Percentiles rank a stretch among this genome's conserved stretches.
Evolutionary conservation across 1,140 invertebrate species (phyloP).

Genomic region (Calosoma granatense): DNA sequence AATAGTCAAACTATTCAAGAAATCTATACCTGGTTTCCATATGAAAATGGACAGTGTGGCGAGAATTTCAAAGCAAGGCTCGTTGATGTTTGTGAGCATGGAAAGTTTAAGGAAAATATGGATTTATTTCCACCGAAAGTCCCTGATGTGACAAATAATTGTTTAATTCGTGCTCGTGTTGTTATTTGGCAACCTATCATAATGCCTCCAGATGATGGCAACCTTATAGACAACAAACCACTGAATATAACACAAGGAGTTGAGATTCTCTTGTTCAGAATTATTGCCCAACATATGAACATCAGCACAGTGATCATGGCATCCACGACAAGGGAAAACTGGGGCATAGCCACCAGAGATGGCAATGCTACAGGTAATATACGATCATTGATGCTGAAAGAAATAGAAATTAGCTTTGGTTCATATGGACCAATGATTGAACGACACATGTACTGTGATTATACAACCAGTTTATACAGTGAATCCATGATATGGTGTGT

Average conservation of each 20-base stretch:
- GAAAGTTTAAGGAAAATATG: background rate
- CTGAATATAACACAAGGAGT: background rate
- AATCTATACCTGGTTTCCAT: background rate
- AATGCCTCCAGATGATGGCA: background rate
- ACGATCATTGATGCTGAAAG: background rate
- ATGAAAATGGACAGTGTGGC: background rate
- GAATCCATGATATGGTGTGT: background rate
- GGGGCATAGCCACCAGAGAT: background rate
- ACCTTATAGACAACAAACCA: background rate
- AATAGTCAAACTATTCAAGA: background rate
- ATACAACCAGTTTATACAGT: background rate
- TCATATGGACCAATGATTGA: background rate
- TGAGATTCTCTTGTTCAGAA: background rate
- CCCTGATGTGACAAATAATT: background rate
- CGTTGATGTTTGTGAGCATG: background rate
- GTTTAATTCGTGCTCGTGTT: background rate
- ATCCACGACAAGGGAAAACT: background rate
- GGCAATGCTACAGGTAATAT: background rate
- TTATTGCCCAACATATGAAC: background rate
- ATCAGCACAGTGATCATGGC: background rate
- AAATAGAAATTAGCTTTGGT: background rate
- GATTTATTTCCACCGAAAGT: background rate
- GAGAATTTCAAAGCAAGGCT: background rate
- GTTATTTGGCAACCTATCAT: background rate
- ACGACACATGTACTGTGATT: constrained; percentile 1